These are phyloP conservation scores for Heliothis subflexa DNA, from an alignment of 1,140 invertebrate genomes.

Conservation along the genomic window DNA sequence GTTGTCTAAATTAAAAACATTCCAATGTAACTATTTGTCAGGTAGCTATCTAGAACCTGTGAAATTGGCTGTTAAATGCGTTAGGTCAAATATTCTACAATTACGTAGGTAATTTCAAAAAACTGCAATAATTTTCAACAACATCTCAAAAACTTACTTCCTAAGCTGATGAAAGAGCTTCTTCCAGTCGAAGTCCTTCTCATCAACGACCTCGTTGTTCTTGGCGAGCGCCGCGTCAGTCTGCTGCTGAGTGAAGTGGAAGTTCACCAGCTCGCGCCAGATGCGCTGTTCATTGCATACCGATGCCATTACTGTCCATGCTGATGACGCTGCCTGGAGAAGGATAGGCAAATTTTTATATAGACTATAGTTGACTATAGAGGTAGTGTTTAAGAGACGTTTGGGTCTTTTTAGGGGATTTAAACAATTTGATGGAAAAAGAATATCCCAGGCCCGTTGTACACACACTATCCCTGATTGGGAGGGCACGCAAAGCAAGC, in stretches of 20 bases:
- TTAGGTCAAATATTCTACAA: too few relatives aligned
- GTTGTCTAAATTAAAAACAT: too few relatives aligned
- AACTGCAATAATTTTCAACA: neutral
- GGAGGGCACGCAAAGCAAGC: too few relatives aligned
- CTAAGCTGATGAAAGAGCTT: constrained; percentile 91
- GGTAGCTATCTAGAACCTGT: too few relatives aligned
- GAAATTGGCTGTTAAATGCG: too few relatives aligned
- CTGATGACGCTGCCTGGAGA: constrained; percentile 83
- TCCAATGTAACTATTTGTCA: too few relatives aligned
- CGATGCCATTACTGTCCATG: constrained; percentile 91
- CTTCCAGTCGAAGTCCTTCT: constrained; percentile 89
- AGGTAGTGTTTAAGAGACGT: neutral
- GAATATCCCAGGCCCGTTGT: neutral
- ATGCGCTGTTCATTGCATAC: constrained; percentile 95
- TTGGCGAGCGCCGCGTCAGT: constrained; percentile 88
- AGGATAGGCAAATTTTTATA: neutral
- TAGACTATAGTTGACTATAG: neutral
- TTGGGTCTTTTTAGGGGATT: neutral
- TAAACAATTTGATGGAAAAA: neutral
- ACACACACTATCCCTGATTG: too few relatives aligned
- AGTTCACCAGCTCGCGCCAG: constrained; percentile 96
- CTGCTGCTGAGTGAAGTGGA: constrained; percentile 96
- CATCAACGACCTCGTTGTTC: constrained; percentile 53
- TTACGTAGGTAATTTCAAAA: too few relatives aligned
- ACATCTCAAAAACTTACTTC: constrained; percentile 85